Evolutionary conservation across 2,888 invertebrate species (phyloP), one percentile per base, ranked within the genome.

Genomic region (Orthosia cruda): DNA sequence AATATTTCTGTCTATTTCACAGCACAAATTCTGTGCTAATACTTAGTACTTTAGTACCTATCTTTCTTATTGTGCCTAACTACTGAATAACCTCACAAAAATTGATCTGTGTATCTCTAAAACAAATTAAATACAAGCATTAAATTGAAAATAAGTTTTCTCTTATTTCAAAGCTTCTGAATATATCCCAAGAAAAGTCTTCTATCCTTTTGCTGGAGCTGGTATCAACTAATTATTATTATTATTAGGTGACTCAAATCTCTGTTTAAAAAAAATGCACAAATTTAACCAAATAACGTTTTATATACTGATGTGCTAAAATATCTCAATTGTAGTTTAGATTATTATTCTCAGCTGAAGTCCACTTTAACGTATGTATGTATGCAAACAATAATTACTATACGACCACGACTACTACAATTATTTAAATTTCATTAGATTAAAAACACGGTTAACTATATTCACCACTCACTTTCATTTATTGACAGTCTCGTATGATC

Each of bases 311-410:
- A 32, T 32, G 7, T 32, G 32, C 7, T 5, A 32, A 32, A 7
- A 32, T 40, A 40, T 40, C 40, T 40, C 40, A 7, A 40, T 40
- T 40, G 40, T 40, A 7, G 40, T 40, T 40, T 40, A 40, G 40
- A 40, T 40, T 40, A 40, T 40, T 40, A 9, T 40, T 40, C 40
- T 40, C 9, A 40, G 40, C 40, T 40, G 40, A 40, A 40, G 18
- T n/a, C 4, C n/a, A 20, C 52, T n/a, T 20, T 52, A 52, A 52
- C 2, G 4, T n/a, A n/a, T n/a, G n/a, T 11, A 52, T 52, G 9
- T n/a, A 18, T 45, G n/a, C 4, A 88, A 90, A 88, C 88, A 90
- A 89, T 90, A 87, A 71, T 66, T 77, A 77, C 57, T 63, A 9
- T 71, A 45, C 40, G 40, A 9, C 40, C 40, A 49, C 40, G 20